Evolutionary conservation across 2,113 vertebrate species (phyloP).

Genomic region (Antechinus flavipes): DNA sequence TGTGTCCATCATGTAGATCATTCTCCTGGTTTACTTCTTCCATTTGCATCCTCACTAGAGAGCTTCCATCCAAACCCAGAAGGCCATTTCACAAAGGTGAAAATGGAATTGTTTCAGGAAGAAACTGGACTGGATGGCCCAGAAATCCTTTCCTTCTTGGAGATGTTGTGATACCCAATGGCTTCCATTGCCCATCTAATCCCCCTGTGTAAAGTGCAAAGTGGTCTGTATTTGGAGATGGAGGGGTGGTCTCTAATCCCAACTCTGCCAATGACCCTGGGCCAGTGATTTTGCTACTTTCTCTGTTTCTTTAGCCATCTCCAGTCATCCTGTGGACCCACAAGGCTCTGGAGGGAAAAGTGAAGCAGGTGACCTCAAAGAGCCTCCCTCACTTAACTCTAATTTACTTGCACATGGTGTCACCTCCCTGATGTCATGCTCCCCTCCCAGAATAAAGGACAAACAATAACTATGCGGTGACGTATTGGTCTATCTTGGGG

Average conservation of each 20-base stretch:
- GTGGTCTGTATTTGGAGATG: not conserved
- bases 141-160: not conserved
- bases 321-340: no score
- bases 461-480: not conserved
- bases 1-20: not conserved
- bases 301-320: not conserved
- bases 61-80: not conserved
- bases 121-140: not conserved
- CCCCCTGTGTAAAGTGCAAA: not conserved
- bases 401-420: no score
- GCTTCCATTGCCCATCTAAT: not conserved
- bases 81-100: not conserved
- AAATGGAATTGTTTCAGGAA: not conserved
- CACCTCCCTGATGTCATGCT: no score
- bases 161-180: not conserved
- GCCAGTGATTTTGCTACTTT: not conserved
- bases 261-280: not conserved
- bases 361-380: no score
- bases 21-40: not conserved
- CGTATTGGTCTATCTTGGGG: not conserved
- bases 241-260: not conserved
- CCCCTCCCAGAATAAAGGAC: no score
- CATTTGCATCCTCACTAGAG: not conserved
- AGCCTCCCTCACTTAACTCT: no score
- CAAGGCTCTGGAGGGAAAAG: no score